Conservation (phyloP, 2,797 vertebrate genomes). For the Scyliorhinus canicula region DNA sequence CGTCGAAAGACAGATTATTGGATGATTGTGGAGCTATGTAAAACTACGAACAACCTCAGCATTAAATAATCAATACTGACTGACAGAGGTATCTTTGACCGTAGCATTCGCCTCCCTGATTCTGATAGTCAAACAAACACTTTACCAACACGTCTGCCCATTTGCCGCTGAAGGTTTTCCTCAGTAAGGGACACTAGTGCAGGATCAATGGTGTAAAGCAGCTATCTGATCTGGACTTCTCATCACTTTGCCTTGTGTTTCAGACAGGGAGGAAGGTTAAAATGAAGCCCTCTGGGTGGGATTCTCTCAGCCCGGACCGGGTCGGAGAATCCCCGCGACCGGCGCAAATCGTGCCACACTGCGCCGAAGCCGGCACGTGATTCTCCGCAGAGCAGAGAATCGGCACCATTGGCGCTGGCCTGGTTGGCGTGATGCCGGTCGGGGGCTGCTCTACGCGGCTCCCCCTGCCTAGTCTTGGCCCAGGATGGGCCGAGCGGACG, state of each 20-base stretch:
- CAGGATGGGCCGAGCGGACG: too few species aligned
- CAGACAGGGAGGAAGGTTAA: too few species aligned
- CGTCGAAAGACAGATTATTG: neutral
- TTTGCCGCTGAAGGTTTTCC: neutral
- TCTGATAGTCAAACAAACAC: neutral
- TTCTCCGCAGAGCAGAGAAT: too few species aligned
- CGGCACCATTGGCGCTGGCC: too few species aligned
- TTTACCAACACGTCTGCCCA: neutral
- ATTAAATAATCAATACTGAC: neutral
- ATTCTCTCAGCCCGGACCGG: too few species aligned
- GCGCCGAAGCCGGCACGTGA: too few species aligned
- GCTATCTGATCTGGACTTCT: neutral
- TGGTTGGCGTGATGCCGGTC: too few species aligned
- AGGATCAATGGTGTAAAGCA: neutral
- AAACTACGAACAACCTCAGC: neutral
- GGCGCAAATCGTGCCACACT: too few species aligned
- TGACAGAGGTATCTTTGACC: neutral
- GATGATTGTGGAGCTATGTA: neutral
- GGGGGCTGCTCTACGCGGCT: too few species aligned
- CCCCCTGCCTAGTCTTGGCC: too few species aligned
- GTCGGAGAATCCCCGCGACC: too few species aligned
- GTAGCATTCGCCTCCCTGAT: neutral
- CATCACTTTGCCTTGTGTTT: neutral
- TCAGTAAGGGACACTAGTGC: neutral
- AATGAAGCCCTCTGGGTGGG: too few species aligned